Evolutionary conservation across 2,888 invertebrate species (phyloP).

Genomic region (Cerastis rubricosa): DNA sequence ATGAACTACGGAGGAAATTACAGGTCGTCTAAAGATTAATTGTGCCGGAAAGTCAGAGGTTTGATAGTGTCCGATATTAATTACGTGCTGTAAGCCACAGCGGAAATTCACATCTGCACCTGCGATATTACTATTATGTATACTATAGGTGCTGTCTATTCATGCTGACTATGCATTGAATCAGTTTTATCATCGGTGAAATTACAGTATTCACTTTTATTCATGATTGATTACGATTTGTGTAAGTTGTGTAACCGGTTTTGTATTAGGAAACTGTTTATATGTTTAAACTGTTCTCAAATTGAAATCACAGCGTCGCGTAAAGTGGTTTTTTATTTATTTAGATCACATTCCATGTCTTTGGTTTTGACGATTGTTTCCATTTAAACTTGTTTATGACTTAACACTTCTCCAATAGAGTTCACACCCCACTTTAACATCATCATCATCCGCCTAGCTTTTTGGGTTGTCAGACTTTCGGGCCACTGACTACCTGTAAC

Average conservation of each 20-base stretch:
- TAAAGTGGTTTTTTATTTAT: too few species aligned
- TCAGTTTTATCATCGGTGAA: not conserved
- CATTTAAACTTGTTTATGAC: not conserved
- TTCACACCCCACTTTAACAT: too few species aligned
- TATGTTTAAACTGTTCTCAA: too few species aligned
- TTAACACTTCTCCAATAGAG: not conserved
- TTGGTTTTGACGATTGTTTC: not conserved
- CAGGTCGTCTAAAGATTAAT: conserved; percentile 15
- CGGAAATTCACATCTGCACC: conserved; percentile 6
- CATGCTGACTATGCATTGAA: not conserved
- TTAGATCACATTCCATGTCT: too few species aligned
- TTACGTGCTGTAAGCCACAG: conserved; percentile 8
- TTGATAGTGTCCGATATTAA: conserved; percentile 42
- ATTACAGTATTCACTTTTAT: too few species aligned
- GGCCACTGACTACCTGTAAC: too few species aligned
- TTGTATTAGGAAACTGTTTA: not conserved
- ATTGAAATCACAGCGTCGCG: too few species aligned
- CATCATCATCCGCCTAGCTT: too few species aligned
- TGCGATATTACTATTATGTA: not conserved
- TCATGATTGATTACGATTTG: not conserved
- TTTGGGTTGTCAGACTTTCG: too few species aligned
- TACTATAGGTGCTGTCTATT: not conserved
- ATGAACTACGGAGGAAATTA: conserved; percentile 29
- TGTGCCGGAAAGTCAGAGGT: conserved; percentile 37
- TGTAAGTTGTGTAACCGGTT: not conserved